phyloP scores from a whole-genome alignment of 2,797 vertebrate species.

The Paramormyrops hopkinsi region DNA sequence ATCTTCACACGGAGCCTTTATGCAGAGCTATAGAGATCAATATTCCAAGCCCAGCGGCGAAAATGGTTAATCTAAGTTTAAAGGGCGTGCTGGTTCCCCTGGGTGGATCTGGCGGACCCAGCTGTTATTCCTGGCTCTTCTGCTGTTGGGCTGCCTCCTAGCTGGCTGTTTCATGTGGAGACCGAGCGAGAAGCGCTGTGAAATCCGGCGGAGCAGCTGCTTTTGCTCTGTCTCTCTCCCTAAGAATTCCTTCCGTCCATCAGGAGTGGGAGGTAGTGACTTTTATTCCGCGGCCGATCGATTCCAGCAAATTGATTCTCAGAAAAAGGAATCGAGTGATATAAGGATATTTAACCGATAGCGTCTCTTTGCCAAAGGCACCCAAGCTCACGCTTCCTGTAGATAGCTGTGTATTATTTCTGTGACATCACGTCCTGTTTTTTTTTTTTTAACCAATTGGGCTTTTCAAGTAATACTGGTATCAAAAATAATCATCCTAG shows the following conservation, averaged over 20 bases:
- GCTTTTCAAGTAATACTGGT: background rate
- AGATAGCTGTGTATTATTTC: background rate
- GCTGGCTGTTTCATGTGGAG: background rate
- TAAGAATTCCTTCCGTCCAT: background rate
- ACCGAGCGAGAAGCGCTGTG: background rate
- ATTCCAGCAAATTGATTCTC: background rate
- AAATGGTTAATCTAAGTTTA: constrained; percentile 11
- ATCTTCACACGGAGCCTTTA: constrained; percentile 12
- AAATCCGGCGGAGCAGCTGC: background rate
- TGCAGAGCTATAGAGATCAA: constrained; percentile 8
- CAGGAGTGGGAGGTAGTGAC: background rate
- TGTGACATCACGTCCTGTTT: background rate
- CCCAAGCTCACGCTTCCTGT: background rate
- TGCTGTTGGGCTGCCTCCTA: background rate
- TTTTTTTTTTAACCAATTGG: background rate
- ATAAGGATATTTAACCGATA: constrained; percentile 5
- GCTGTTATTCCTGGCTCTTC: background rate
- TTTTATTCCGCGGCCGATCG: background rate
- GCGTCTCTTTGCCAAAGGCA: background rate
- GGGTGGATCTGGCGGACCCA: background rate
- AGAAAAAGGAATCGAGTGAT: constrained; percentile 4
- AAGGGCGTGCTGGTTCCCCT: background rate
- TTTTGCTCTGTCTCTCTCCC: background rate
- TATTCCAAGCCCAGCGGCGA: background rate
- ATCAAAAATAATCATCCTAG: background rate